Conservation (phyloP, 2,888 invertebrate genomes). For the Synanthedon tipuliformis region DNA sequence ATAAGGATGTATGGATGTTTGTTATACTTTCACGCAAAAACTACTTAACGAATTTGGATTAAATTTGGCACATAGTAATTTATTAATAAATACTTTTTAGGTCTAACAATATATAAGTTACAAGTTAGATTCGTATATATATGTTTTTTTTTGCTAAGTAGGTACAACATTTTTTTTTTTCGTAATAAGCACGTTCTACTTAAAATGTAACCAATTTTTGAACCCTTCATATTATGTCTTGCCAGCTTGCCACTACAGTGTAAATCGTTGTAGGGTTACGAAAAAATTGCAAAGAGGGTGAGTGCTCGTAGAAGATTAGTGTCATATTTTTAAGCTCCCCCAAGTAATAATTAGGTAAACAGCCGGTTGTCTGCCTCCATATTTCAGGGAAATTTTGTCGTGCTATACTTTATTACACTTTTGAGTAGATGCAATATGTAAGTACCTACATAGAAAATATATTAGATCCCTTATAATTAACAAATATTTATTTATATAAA, state of each 20-base stretch:
- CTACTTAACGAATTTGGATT: too few species aligned
- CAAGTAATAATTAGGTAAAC: conserved; percentile 21
- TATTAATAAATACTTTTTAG: too few species aligned
- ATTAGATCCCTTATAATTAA: too few species aligned
- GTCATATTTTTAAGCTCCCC: conserved; percentile 25
- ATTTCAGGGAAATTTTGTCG: background rate
- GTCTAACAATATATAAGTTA: too few species aligned
- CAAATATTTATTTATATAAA: too few species aligned
- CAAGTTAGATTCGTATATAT: too few species aligned
- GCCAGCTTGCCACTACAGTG: background rate
- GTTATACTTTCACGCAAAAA: too few species aligned
- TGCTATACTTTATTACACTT: background rate
- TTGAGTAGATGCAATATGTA: background rate
- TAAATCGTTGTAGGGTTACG: background rate
- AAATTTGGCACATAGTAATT: too few species aligned
- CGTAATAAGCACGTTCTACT: background rate
- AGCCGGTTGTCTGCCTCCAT: background rate
- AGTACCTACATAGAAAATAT: too few species aligned
- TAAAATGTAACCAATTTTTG: background rate
- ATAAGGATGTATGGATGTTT: too few species aligned
- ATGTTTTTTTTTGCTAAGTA: too few species aligned
- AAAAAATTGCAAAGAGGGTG: conserved; percentile 13
- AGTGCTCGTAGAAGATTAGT: conserved; percentile 21
- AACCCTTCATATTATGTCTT: background rate
- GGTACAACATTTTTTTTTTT: background rate